Conservation (phyloP, 2,888 invertebrate genomes). For the Polydrusus pterygomalis region DNA sequence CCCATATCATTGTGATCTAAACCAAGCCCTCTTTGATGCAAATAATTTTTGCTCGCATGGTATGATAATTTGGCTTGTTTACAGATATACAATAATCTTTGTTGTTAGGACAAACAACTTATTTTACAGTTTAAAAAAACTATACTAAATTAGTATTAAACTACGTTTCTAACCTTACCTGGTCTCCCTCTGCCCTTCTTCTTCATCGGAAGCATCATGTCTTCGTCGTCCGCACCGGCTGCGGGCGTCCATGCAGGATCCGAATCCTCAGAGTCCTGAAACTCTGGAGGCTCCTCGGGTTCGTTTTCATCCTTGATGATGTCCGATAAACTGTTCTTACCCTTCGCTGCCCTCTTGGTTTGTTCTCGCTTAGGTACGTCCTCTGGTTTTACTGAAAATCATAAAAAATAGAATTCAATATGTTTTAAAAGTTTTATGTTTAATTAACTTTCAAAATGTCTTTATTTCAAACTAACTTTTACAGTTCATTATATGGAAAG, state of each 20-base stretch:
- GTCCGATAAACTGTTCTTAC: constrained; percentile 75
- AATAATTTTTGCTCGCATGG: too few relatives aligned
- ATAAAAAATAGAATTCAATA: too few relatives aligned
- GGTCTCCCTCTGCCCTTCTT: constrained; percentile 65
- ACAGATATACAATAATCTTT: too few relatives aligned
- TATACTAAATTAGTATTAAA: background rate
- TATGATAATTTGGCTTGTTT: too few relatives aligned
- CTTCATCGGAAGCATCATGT: constrained; percentile 68
- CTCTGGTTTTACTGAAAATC: constrained; percentile 69
- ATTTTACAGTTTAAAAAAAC: too few relatives aligned
- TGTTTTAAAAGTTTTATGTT: too few relatives aligned
- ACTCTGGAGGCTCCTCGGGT: constrained; percentile 76
- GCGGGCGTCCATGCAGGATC: constrained; percentile 87
- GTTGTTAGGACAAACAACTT: too few relatives aligned
- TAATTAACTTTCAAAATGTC: too few relatives aligned
- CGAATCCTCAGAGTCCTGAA: constrained; percentile 74
- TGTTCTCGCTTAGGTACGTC: constrained; percentile 77
- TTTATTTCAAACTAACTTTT: too few relatives aligned
- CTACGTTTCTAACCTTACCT: constrained; percentile 49
- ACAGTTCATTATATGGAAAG: too few relatives aligned
- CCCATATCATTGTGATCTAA: too few relatives aligned
- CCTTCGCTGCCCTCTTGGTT: constrained; percentile 80
- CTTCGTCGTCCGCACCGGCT: constrained; percentile 68
- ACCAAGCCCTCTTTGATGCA: too few relatives aligned
- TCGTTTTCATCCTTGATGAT: constrained; percentile 74